phyloP scores from a whole-genome alignment of 2,888 invertebrate species.

The Belgica antarctica region DNA sequence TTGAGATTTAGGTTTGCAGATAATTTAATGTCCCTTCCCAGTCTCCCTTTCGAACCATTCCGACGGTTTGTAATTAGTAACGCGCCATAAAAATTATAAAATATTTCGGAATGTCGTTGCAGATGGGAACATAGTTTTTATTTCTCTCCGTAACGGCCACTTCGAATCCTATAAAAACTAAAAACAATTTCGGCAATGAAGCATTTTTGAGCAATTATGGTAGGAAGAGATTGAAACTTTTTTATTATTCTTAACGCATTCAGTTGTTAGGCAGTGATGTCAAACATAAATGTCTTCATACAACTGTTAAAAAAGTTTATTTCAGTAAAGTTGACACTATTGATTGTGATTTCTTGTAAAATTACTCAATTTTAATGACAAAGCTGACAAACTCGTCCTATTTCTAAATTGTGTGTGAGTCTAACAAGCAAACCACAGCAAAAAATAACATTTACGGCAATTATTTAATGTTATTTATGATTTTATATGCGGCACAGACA shows the following conservation, averaged over 20 bases:
- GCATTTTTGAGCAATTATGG: not conserved
- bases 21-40: not conserved
- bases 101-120: not conserved
- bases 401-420: constrained; percentile 8
- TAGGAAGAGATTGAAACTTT: not conserved
- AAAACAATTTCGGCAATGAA: not conserved
- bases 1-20: not conserved
- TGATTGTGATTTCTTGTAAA: no score
- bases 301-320: no score
- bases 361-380: no score
- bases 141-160: not conserved
- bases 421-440: not conserved
- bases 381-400: not conserved
- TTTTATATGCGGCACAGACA: constrained; percentile 29
- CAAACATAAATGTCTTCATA: not conserved
- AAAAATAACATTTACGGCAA: constrained; percentile 24
- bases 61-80: not conserved
- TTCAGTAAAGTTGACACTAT: no score
- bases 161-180: not conserved
- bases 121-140: not conserved
- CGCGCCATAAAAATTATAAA: not conserved
- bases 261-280: not conserved
- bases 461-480: constrained; percentile 40
- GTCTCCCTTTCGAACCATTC: not conserved
- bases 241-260: not conserved